phyloP scores from a whole-genome alignment of 2,797 vertebrate species.

The Pteropus rufus region DNA sequence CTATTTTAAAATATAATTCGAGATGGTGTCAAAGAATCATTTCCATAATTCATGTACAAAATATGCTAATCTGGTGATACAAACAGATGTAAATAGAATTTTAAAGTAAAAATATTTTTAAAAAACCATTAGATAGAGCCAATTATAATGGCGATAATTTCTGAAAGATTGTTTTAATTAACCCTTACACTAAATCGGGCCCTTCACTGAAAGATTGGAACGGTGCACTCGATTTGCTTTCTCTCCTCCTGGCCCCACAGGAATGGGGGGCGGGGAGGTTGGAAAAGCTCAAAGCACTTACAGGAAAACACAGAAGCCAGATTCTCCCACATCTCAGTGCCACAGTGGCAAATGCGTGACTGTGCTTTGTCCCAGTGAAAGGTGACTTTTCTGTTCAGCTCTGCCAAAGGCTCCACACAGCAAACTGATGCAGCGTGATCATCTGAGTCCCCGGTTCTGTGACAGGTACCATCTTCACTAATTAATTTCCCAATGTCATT shows the following conservation, averaged over 20 bases:
- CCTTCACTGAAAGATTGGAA: neutral
- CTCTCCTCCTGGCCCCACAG: neutral
- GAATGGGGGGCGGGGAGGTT: too few species aligned
- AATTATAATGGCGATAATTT: neutral
- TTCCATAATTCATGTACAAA: neutral
- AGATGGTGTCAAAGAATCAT: neutral
- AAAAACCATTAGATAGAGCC: neutral
- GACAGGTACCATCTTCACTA: rapidly evolving
- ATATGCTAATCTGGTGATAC: neutral
- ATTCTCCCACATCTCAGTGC: neutral
- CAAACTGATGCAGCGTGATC: rapidly evolving
- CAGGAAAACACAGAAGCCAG: neutral
- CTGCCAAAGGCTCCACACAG: rapidly evolving
- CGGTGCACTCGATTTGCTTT: rapidly evolving
- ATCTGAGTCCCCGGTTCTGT: neutral
- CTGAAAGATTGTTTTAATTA: neutral
- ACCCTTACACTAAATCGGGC: neutral
- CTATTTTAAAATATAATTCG: neutral
- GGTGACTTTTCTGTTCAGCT: neutral
- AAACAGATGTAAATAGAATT: neutral
- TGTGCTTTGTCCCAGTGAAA: neutral
- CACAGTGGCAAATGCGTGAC: rapidly evolving
- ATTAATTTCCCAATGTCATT: neutral
- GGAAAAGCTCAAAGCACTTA: neutral
- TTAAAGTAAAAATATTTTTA: neutral